Evolutionary conservation across 2,888 invertebrate genomes (phyloP).

Genomic region (Nephrotoma guestfalica): DNA sequence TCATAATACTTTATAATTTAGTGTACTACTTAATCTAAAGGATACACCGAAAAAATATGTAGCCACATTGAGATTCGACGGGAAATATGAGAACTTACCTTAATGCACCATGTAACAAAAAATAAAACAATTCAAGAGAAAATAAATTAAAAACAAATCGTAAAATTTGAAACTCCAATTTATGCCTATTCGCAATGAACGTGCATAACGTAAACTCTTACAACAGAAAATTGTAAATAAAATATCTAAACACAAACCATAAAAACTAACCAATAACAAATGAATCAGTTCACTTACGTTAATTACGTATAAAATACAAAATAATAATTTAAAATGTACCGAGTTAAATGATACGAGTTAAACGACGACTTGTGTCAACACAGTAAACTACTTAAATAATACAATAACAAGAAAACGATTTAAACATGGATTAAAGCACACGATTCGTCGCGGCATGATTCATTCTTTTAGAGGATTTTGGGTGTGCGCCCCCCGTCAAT

Average conservation of each 20-base stretch:
- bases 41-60: not conserved
- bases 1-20: not conserved
- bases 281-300: not conserved
- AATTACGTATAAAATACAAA: not conserved
- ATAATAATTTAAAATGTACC: not conserved
- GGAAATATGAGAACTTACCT: not conserved
- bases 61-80: not conserved
- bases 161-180: not conserved
- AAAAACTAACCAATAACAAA: not conserved
- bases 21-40: not conserved
- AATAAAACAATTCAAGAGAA: not conserved
- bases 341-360: not conserved
- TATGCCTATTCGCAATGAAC: not conserved
- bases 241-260: not conserved
- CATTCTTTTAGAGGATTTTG: not conserved
- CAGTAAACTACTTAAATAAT: not conserved
- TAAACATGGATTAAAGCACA: not conserved
- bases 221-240: too few species aligned
- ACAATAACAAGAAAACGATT: not conserved
- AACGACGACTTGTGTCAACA: not conserved
- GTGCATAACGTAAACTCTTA: not conserved
- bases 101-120: not conserved
- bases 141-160: not conserved
- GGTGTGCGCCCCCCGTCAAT: not conserved
- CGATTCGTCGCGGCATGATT: not conserved